Base-by-base conservation (phyloP, 64 coral and sea anemone species). In the Pachyseris speciosa region DNA sequence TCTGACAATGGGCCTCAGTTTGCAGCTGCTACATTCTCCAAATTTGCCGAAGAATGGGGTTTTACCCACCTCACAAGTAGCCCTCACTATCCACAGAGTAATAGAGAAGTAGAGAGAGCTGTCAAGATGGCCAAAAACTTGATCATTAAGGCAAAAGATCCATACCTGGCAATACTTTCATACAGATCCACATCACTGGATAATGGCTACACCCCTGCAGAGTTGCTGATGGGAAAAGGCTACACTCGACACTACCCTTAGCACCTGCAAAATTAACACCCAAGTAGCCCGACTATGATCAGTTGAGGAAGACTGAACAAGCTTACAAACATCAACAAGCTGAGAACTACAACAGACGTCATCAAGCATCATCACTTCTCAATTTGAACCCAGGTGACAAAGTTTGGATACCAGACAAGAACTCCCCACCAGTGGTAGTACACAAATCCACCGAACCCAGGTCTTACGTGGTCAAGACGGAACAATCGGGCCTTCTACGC, bases 61-160 rank as follows among this genome's bases (percentile, higher is more conserved):
- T 92, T 92, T 29, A 74, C 55, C 1, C 81, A 78, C 67, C 22
- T 78, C 1, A 92, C 83, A 17, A 68, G 57, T 28, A 84, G 77
- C 17, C 57, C 90, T 11, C 40, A 37, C 2, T 92, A 86, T 41
- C 80, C 90, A 13, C 90, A 92, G 37, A 79, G 41, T 11, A 84
- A 92, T 38, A 71, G 90, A 0, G 84, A 94, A 44, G 84, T 25
- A 19, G 91, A 93, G 31, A 58, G 90, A 72, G 50, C 90, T 4
- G 80, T 92, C 36, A 16, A 55, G 59, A 89, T 20, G 61, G 55
- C 53, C 7, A 74, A 74, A 53, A 36, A 59, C 67, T 13, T 89
- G 25, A 32, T 83, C 20, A 40, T 32, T 22, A 78, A 88, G 63
- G 22, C 69, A 44, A 55, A 52, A 64, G 55, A 93, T 74, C 27